Conservation (phyloP, 2,888 invertebrate genomes). For the Hipparchia sbordonii region DNA sequence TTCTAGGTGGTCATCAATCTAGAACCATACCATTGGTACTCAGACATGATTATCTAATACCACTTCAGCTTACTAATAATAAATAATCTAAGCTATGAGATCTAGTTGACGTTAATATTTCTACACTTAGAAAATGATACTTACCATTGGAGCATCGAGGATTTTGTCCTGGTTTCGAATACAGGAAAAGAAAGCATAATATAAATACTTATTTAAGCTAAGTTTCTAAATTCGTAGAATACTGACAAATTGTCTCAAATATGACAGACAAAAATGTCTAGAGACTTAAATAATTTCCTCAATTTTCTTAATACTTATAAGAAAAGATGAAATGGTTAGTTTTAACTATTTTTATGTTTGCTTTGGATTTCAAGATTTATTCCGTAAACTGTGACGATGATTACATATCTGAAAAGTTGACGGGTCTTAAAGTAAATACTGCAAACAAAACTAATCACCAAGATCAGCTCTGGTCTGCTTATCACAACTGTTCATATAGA, state of each 20-base stretch:
- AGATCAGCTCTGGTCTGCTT: background rate
- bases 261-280: background rate
- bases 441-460: background rate
- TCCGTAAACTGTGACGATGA: background rate
- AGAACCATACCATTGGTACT: too few relatives aligned
- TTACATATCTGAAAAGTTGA: background rate
- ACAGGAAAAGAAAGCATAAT: slow-evolving; percentile 1
- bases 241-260: background rate
- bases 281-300: background rate
- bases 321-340: background rate
- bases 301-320: background rate
- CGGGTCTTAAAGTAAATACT: background rate
- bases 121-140: background rate
- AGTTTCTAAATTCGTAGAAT: background rate
- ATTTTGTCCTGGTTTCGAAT: slow-evolving; percentile 7
- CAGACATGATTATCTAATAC: too few relatives aligned
- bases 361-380: background rate
- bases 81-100: too few relatives aligned
- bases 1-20: too few relatives aligned
- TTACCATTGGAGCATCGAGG: slow-evolving; percentile 7
- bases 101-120: too few relatives aligned
- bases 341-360: background rate
- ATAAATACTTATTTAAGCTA: background rate
- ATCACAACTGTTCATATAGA: background rate
- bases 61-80: too few relatives aligned